Evolutionary conservation across 2,113 vertebrate genomes (phyloP).

Genomic region (Tautogolabrus adspersus): DNA sequence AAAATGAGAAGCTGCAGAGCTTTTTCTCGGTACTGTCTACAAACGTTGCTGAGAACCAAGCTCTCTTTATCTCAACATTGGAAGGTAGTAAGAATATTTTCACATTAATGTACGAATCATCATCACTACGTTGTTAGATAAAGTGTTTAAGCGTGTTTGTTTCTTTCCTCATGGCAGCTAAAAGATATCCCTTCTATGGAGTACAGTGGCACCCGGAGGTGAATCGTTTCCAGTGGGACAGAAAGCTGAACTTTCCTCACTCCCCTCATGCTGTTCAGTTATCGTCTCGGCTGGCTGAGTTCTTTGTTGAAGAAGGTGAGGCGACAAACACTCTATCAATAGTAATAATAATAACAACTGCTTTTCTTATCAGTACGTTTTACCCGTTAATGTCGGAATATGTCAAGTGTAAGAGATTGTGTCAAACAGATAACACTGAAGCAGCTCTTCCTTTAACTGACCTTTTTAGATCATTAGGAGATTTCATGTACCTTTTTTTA

Average conservation of each 20-base stretch:
- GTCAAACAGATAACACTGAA: no score
- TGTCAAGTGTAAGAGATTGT: no score
- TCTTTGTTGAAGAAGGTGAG: constrained; percentile 86
- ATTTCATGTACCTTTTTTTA: no score
- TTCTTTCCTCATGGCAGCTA: constrained; percentile 60
- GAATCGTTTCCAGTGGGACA: constrained; percentile 85
- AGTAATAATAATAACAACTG: neutral
- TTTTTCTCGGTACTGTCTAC: constrained; percentile 85
- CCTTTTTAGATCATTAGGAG: no score
- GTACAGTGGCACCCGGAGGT: constrained; percentile 89
- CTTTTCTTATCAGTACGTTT: neutral
- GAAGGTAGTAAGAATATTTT: constrained; percentile 77
- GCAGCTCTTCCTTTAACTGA: no score
- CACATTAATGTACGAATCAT: neutral
- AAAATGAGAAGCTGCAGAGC: constrained; percentile 72
- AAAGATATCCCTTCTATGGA: constrained; percentile 84
- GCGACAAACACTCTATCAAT: neutral
- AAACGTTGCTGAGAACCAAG: constrained; percentile 79
- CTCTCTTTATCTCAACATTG: constrained; percentile 84
- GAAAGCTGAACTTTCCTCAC: constrained; percentile 76
- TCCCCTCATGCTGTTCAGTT: constrained; percentile 79
- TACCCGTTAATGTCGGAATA: no score
- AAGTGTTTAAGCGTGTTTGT: neutral
- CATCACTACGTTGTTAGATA: neutral
- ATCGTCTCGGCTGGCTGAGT: constrained; percentile 80